Evolutionary conservation across 2,888 invertebrate genomes (phyloP).

Genomic region (Andrena bucephala): DNA sequence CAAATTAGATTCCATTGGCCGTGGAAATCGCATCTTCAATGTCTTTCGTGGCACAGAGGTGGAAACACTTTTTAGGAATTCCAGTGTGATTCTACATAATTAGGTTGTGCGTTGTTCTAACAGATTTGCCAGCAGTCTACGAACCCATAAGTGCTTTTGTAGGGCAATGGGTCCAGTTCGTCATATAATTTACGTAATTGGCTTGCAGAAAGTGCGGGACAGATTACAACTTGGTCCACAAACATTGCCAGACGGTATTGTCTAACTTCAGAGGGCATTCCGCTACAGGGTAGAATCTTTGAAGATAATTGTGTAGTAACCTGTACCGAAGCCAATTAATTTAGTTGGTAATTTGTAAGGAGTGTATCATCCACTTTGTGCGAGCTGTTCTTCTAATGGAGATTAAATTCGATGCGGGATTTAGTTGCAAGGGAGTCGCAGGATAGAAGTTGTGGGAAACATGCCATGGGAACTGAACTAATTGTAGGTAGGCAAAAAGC

Average conservation of each 20-base stretch:
- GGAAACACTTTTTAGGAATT: neutral
- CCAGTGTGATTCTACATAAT: neutral
- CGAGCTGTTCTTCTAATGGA: slow-evolving; percentile 3
- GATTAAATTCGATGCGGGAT: slow-evolving; percentile 1
- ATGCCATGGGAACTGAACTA: neutral
- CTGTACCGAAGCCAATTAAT: neutral
- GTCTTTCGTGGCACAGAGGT: neutral
- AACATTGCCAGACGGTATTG: too few relatives aligned
- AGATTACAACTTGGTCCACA: too few relatives aligned
- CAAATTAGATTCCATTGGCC: neutral
- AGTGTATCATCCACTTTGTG: neutral
- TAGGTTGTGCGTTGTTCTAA: neutral
- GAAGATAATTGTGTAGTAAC: neutral
- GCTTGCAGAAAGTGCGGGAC: too few relatives aligned
- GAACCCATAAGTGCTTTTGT: neutral
- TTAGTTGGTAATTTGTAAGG: neutral
- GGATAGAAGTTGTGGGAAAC: neutral
- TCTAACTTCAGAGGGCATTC: neutral
- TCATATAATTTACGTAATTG: too few relatives aligned
- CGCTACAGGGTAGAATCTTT: neutral
- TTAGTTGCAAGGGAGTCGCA: neutral
- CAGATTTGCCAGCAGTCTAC: neutral
- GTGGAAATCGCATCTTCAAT: neutral
- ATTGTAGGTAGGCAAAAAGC: slow-evolving; percentile 1
- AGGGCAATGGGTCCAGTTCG: too few relatives aligned